A percentile compares a stretch with the other conserved stretches of the same genome.
Evolutionary conservation across 2,888 invertebrate genomes (phyloP).

Genomic region (Cactoblastis cactorum): DNA sequence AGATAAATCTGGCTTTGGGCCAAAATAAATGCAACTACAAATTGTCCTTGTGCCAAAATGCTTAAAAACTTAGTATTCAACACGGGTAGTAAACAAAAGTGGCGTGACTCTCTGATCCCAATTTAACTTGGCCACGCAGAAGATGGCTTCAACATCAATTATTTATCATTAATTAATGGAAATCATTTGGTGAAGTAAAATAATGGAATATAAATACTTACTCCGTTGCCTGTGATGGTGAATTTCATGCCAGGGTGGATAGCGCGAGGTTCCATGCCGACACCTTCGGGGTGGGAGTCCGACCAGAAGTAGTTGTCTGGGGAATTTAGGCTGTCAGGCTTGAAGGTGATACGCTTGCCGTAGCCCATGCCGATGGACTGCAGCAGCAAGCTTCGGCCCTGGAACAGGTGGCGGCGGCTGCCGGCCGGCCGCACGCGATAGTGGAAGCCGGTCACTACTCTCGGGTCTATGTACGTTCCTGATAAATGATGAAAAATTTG

Average conservation of each 20-base stretch:
- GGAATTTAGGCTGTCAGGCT: constrained; percentile 79
- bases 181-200: background rate
- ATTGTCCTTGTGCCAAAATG: constrained; percentile 41
- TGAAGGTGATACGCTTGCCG: constrained; percentile 86
- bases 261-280: constrained; percentile 84
- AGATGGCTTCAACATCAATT: too few relatives aligned
- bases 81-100: constrained; percentile 5
- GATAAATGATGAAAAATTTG: constrained; percentile 18
- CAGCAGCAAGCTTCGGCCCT: constrained; percentile 81
- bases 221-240: constrained; percentile 79
- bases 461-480: constrained; percentile 86
- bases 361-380: constrained; percentile 86
- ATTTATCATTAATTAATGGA: too few relatives aligned
- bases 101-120: background rate
- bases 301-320: constrained; percentile 88
- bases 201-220: constrained; percentile 36
- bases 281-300: constrained; percentile 85
- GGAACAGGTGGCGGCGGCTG: constrained; percentile 81
- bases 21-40: constrained; percentile 40
- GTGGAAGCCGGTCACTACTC: constrained; percentile 85
- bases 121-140: constrained; percentile 1
- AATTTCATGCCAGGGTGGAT: constrained; percentile 84
- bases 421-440: constrained; percentile 86
- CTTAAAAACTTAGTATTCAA: background rate
- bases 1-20: constrained; percentile 34